phyloP scores from a whole-genome alignment of 2,113 vertebrate genomes.

The Lutjanus erythropterus region DNA sequence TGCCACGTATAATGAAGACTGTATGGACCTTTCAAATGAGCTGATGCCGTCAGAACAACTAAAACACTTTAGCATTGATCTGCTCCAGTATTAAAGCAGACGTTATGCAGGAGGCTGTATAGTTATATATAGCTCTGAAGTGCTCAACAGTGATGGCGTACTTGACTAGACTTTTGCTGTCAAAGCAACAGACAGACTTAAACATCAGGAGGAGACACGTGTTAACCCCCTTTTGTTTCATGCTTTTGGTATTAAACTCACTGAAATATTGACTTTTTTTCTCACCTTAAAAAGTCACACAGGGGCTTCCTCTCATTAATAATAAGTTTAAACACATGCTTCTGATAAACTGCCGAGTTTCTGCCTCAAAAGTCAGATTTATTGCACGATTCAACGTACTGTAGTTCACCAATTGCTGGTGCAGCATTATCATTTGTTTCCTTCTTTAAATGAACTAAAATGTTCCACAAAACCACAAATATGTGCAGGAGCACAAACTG shows the following conservation, averaged over 20 bases:
- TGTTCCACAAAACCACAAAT: neutral
- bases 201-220: constrained; percentile 19
- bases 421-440: neutral
- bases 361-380: neutral
- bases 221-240: neutral
- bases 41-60: constrained; percentile 36
- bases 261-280: neutral
- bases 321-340: neutral
- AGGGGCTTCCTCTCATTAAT: neutral
- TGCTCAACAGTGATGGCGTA: constrained; percentile 26
- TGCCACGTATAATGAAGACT: constrained; percentile 36
- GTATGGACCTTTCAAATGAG: constrained; percentile 30
- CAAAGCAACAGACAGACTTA: constrained; percentile 33
- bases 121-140: constrained; percentile 43
- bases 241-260: neutral
- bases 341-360: neutral
- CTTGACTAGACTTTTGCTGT: constrained; percentile 20
- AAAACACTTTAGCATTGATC: constrained; percentile 58
- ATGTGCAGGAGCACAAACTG: too few relatives aligned
- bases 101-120: neutral
- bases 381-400: neutral
- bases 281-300: neutral
- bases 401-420: neutral
- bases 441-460: neutral
- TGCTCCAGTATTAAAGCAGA: constrained; percentile 46